Evolutionary conservation across 1,140 invertebrate genomes (phyloP).

Genomic region (Geopemphigus sp.): DNA sequence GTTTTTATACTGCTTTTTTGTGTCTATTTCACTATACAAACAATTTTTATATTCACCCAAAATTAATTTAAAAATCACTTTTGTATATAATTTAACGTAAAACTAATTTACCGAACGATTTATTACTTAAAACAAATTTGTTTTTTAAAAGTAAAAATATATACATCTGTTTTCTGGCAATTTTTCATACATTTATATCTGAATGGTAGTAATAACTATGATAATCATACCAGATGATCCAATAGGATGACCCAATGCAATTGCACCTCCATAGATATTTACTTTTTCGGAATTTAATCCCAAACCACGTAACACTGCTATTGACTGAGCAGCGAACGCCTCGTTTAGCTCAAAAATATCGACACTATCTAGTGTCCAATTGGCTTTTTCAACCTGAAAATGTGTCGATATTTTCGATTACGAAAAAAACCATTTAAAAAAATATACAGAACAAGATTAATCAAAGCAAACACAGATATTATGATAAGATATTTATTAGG

Average conservation of each 20-base stretch:
- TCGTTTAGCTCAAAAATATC: slow-evolving; percentile 89
- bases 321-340: slow-evolving; percentile 75
- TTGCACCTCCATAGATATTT: slow-evolving; percentile 80
- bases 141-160: too few relatives aligned
- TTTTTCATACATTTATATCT: not conserved
- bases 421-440: not conserved
- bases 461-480: not conserved
- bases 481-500: not conserved
- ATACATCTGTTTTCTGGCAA: too few relatives aligned
- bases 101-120: too few relatives aligned
- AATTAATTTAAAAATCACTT: too few relatives aligned
- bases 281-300: slow-evolving; percentile 70
- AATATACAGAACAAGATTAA: too few relatives aligned
- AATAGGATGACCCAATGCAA: slow-evolving; percentile 87
- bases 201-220: not conserved
- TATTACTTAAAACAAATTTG: too few relatives aligned
- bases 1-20: too few relatives aligned
- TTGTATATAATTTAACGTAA: too few relatives aligned
- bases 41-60: too few relatives aligned
- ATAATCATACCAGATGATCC: slow-evolving; percentile 70
- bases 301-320: slow-evolving; percentile 67
- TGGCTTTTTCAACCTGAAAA: slow-evolving; percentile 70
- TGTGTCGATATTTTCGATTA: not conserved
- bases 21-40: too few relatives aligned
- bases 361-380: slow-evolving; percentile 77